Base-by-base conservation (phyloP, 2,888 invertebrate species). In the Linyphia triangularis region DNA sequence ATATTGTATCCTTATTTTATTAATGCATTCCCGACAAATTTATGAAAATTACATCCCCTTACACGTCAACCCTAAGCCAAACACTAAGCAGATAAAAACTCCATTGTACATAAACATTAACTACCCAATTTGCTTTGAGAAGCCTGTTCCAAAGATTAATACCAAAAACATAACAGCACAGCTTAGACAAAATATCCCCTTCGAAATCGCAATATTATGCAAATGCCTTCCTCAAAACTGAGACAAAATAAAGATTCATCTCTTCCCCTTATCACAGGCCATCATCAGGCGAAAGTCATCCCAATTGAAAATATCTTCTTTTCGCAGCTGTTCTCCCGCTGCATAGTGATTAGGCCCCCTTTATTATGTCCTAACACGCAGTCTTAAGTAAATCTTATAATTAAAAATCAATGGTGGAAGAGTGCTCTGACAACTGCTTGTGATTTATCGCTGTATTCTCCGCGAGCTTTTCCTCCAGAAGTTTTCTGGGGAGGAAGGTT, bases 301-400 rank as follows among this genome's bases (percentile, higher is more conserved):
- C n/a, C 51, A 51, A 51, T 26, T 22, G 37, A 70, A 85, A 78
- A 85, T 85, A 85, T 85, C 85, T 85, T 85, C 67, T 78, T 69
- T 69, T n/a, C 28, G 16, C 85, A 85, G 69, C 77, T 85, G 85
- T 40, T 69, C 51, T 1, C 51, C 51, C 51, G 16, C 51, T 51
- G 67, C 65, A 73, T 70, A 30, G 67, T 78, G 51, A 85, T 85
- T 69, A 59, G 67, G 51, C 13, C 3, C 59, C 61, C 57, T 78
- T 85, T 78, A 85, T 85, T 85, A 85, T 85, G 85, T 78, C 28
- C 69, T 65, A 65, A 77, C 85, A 85, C 78, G 85, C 59, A 70
- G 69, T 19, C 69, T 75, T 26, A 77, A 84, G 84, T 84, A 77
- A 85, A 78, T 85, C 85, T 78, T 30, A 70, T 85, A 78, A 85